These are phyloP conservation scores for Gallinago paraguaiae DNA, from an alignment of 2,113 vertebrate genomes.

Conservation along the genomic window DNA sequence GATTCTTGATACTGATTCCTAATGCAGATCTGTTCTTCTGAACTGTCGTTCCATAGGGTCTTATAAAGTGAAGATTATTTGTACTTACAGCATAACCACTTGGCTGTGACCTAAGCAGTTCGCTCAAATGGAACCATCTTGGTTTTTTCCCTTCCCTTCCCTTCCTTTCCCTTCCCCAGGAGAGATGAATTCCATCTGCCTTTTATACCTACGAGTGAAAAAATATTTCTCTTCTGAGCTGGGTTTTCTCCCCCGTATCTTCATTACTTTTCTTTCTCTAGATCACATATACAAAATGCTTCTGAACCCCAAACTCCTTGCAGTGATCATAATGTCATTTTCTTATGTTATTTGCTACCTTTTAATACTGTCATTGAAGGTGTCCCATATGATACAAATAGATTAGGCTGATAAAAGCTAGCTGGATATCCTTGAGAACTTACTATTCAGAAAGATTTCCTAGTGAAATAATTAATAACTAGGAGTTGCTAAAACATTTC, in stretches of 20 bases:
- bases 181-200: neutral
- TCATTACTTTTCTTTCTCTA: neutral
- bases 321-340: neutral
- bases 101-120: neutral
- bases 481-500: neutral
- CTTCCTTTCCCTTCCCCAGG: too few species aligned
- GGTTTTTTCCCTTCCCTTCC: too few species aligned
- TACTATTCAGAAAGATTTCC: neutral
- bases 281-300: neutral
- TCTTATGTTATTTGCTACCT: neutral
- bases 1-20: neutral
- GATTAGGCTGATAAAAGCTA: neutral
- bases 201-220: neutral
- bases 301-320: neutral
- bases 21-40: neutral
- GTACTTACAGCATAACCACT: neutral
- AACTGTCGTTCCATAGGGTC: neutral
- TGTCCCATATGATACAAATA: neutral
- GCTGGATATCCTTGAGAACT: neutral
- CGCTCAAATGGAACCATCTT: neutral
- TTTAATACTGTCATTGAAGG: neutral
- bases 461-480: neutral
- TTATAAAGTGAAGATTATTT: neutral
- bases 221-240: neutral
- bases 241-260: neutral